Base-by-base conservation (phyloP, 2,113 vertebrate genomes). In the Rousettus leschenaultii region DNA sequence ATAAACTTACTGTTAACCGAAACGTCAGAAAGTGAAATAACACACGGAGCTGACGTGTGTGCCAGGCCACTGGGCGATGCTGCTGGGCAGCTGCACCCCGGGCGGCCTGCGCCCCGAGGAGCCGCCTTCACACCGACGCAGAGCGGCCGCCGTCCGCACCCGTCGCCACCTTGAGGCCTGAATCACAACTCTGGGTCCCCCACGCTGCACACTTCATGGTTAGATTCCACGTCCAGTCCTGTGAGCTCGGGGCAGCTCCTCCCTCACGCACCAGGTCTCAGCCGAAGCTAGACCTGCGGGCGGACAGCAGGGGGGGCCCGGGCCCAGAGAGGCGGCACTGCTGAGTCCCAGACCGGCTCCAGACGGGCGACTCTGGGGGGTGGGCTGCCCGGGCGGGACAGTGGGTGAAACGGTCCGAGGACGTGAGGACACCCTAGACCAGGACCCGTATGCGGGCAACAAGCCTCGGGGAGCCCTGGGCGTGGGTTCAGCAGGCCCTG, bases 321-420 rank as follows among this genome's bases (percentile, higher is more conserved):
- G 55, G 43, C 10, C 28, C 11, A 0, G 0, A 2, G 71, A 38
- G 3, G 5, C n/a, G 2, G 5, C 10, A 0, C 48, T 1, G 48
- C 12, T 0, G 53, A 40, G 48, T 3, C 18, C 5, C 12, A 15
- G 6, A 75, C 13, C 13, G 13, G 48, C 11, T 55, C 53, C 53
- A 7, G 53, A 55, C 4, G 59, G 24, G 21, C 59, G 7, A 26
- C 59, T 22, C 55, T 57, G 48, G 45, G 10, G 11, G 45, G 10
- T 45, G 45, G 45, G 45, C 45, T 45, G 45, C 45, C 45, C 11
- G 53, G 16, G 74, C 14, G 48, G 48, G 48, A 51, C 48, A 51
- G 48, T 1, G 48, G 48, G 22, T 28, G 22, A 53, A 33, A 40
- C 0, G 8, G 12, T 2, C 35, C 35, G 28, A 19, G 74, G 35